Percentiles rank a stretch among this genome's conserved stretches.
phyloP scores from a whole-genome alignment of 2,888 invertebrate species.

The Mechanitis mazaeus region DNA sequence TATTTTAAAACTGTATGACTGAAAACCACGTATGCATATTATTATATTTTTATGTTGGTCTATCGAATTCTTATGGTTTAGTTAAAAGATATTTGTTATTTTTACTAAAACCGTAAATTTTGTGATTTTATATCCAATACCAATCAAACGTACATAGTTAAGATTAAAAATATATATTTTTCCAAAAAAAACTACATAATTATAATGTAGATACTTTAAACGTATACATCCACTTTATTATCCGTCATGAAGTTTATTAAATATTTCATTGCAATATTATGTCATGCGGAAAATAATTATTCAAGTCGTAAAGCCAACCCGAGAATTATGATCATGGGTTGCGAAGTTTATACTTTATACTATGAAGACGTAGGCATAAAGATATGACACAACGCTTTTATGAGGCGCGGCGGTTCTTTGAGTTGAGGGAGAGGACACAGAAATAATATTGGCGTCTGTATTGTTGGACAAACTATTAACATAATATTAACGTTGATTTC shows the following conservation, averaged over 20 bases:
- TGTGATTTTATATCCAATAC: too few relatives aligned
- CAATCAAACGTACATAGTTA: too few relatives aligned
- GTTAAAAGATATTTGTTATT: too few relatives aligned
- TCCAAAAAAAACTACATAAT: too few relatives aligned
- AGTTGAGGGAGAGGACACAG: slow-evolving; percentile 28
- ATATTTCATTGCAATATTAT: slow-evolving; percentile 5
- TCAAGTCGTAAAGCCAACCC: slow-evolving; percentile 23
- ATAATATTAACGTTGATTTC: too few relatives aligned
- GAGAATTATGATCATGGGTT: slow-evolving; percentile 31
- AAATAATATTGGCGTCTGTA: slow-evolving; percentile 24
- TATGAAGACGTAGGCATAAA: slow-evolving; percentile 54
- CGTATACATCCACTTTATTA: neutral
- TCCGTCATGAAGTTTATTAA: neutral
- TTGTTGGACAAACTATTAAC: neutral
- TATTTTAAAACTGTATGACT: too few relatives aligned
- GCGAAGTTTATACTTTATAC: slow-evolving; percentile 34
- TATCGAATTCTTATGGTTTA: too few relatives aligned
- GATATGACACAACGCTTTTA: slow-evolving; percentile 50
- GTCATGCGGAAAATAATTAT: slow-evolving; percentile 24
- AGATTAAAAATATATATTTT: too few relatives aligned
- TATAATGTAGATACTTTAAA: neutral
- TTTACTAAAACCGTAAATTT: too few relatives aligned
- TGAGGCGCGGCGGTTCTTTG: slow-evolving; percentile 55
- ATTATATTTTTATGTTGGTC: too few relatives aligned
- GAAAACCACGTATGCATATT: too few relatives aligned